Percentiles rank a stretch among this genome's conserved stretches.
Evolutionary conservation across 2,888 invertebrate genomes (phyloP).

Genomic region (Cantharis flavilabris): DNA sequence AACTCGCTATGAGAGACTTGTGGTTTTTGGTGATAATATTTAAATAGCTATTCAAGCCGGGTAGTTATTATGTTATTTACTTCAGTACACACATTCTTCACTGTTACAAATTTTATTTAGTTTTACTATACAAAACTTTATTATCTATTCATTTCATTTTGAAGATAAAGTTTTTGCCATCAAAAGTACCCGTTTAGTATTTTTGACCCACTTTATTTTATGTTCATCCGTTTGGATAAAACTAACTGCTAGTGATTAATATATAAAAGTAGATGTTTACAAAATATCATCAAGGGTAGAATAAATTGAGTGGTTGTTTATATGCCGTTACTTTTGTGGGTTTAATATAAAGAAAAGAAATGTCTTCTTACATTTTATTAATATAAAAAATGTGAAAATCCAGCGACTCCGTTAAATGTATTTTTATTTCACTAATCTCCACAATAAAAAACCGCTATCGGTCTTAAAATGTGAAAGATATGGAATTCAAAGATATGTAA

Average conservation of each 20-base stretch:
- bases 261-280: neutral
- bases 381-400: neutral
- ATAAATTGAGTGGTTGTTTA: neutral
- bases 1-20: neutral
- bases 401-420: neutral
- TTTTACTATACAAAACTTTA: neutral
- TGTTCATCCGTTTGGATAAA: conserved; percentile 16
- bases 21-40: conserved; percentile 17
- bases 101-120: neutral
- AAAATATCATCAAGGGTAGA: neutral
- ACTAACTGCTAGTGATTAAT: conserved; percentile 3
- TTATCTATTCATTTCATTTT: neutral
- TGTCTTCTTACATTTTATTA: neutral
- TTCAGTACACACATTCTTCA: neutral
- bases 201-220: conserved; percentile 7
- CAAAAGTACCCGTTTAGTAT: conserved; percentile 3
- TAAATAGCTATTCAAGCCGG: conserved; percentile 8
- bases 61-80: neutral
- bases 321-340: neutral
- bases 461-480: neutral
- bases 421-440: neutral
- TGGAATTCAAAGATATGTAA: neutral
- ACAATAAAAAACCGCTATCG: neutral
- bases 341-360: neutral
- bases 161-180: neutral